Base-by-base conservation (phyloP, 2,113 vertebrate genomes). In the Siphamia tubifer region DNA sequence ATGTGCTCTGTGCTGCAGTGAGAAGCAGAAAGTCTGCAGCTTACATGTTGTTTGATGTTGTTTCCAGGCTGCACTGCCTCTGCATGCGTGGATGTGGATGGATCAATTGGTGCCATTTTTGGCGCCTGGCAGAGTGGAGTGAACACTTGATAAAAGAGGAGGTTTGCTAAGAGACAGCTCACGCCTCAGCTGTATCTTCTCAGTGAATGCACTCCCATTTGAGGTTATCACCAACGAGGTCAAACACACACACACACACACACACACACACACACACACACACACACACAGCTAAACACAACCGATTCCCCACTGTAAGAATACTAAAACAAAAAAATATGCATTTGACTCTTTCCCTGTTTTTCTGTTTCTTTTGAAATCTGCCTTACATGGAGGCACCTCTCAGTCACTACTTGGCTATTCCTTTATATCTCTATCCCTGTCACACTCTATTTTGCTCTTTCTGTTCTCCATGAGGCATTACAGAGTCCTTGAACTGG, bases 61-160 rank as follows among this genome's bases (percentile, higher is more conserved):
- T 43, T 61, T 74, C 67, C 25, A 38, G 42, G 61, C 70, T 44
- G 32, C 40, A 6, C 68, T 67, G 68, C 74, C 66, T 86, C 75
- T 80, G 64, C 62, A 68, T 83, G 84, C 54, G 43, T 75, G 71
- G 72, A 86, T 51, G 76, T 74, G 52, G 74, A 44, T 17, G 73
- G 74, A 84, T 84, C 81, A 74, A 70, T 77, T 70, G 65, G 68
- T 75, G 73, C 71, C 82, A 79, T 82, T 79, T 81, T 66, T 39
- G 51, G 66, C 38, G 17, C 72, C 68, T 76, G 76, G 61, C 60
- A 64, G 47, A 73, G 40, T 9, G 24, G 57, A 73, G 61, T 25
- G 52, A 63, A 61, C 19, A 23, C 30, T 38, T 31, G 43, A 68
- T 49, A 74, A 66, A 44, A 76, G 72, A 57, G 56, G 35, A 54